These are phyloP conservation scores for Cricetomys ansorgei DNA, from an alignment of 2,113 vertebrate genomes.

Conservation along the genomic window DNA sequence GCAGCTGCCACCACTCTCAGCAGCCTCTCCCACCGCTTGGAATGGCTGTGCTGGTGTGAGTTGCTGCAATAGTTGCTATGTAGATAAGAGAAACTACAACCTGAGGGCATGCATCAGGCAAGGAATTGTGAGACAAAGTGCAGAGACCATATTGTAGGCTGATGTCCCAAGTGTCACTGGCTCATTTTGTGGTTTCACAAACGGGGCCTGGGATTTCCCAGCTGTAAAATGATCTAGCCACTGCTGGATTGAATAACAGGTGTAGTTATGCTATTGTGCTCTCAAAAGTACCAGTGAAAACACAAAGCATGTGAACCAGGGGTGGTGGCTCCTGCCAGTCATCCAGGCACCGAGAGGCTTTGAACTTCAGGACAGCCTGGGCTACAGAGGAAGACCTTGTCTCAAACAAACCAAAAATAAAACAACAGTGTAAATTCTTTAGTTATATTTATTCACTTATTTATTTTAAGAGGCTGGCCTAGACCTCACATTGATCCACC, in stretches of 20 bases:
- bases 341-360: not conserved
- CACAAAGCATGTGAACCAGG: not conserved
- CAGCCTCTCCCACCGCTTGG: not conserved
- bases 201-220: not conserved
- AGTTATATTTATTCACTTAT: not conserved
- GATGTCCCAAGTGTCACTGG: not conserved
- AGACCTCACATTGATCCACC: not conserved
- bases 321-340: not conserved
- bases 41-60: not conserved
- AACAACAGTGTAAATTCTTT: not conserved
- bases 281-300: not conserved
- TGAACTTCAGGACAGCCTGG: not conserved
- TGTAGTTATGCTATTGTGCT: not conserved
- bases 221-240: not conserved
- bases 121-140: not conserved
- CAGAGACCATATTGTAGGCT: not conserved
- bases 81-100: not conserved
- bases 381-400: not conserved
- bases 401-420: not conserved
- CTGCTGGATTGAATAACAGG: not conserved
- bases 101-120: not conserved
- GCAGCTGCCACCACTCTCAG: not conserved
- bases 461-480: not conserved
- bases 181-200: not conserved
- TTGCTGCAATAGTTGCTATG: accelerated